Percentiles rank a stretch among this genome's conserved stretches.
Conservation (phyloP, 2,113 vertebrate genomes). For the Girardinichthys multiradiatus region DNA sequence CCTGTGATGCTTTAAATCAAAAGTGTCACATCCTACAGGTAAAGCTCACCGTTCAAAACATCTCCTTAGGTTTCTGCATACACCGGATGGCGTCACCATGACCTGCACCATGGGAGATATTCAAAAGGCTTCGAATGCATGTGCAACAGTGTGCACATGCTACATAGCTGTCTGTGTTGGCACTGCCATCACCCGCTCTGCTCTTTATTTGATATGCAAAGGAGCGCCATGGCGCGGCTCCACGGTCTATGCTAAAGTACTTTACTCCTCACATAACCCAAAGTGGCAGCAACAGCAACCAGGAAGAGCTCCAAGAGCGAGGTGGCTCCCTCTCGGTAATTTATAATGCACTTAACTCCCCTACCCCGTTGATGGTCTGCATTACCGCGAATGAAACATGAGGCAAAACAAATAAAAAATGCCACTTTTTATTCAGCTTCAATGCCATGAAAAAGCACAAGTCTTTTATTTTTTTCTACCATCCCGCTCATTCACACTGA, state of each 20-base stretch:
- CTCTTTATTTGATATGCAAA: slow-evolving; percentile 84
- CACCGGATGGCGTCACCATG: slow-evolving; percentile 38
- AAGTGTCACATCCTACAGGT: slow-evolving; percentile 52
- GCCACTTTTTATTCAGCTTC: slow-evolving; percentile 79
- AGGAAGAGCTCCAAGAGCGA: slow-evolving; percentile 78
- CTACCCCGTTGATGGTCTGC: slow-evolving; percentile 79
- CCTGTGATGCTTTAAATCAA: slow-evolving; percentile 56
- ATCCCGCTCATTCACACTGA: slow-evolving; percentile 55
- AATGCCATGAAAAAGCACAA: slow-evolving; percentile 65
- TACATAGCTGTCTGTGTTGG: slow-evolving; percentile 67
- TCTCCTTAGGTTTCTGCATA: slow-evolving; percentile 33
- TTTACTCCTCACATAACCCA: slow-evolving; percentile 82
- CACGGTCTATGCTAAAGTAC: slow-evolving; percentile 79
- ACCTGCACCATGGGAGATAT: slow-evolving; percentile 44
- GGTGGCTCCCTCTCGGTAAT: slow-evolving; percentile 76
- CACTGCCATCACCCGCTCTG: slow-evolving; percentile 60
- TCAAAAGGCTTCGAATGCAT: slow-evolving; percentile 56
- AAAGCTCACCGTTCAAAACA: slow-evolving; percentile 40
- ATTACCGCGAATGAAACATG: slow-evolving; percentile 74
- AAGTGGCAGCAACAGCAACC: slow-evolving; percentile 81
- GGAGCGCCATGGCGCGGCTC: slow-evolving; percentile 72
- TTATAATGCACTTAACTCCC: slow-evolving; percentile 83
- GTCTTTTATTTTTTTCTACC: slow-evolving; percentile 71
- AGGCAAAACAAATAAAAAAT: slow-evolving; percentile 75
- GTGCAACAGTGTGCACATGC: slow-evolving; percentile 44